Evolutionary conservation across 1,140 invertebrate species (phyloP).

Genomic region (Papilio xuthus): DNA sequence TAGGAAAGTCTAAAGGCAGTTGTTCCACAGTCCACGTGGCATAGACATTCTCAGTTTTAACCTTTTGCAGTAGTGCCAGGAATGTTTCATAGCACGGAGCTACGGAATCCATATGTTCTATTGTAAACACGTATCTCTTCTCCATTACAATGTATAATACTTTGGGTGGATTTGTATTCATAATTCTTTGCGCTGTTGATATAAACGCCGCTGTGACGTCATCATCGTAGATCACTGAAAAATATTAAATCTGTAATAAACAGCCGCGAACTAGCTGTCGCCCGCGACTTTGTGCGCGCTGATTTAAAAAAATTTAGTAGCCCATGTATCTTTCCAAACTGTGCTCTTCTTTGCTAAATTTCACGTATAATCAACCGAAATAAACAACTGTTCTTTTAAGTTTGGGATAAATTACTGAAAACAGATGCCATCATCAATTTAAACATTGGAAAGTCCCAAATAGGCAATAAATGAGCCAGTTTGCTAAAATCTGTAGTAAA

Average conservation of each 20-base stretch:
- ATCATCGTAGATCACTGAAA: constrained; percentile 93
- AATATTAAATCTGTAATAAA: not conserved
- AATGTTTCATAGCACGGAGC: constrained; percentile 94
- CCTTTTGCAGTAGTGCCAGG: constrained; percentile 82
- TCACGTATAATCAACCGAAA: too few relatives aligned
- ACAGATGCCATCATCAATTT: too few relatives aligned
- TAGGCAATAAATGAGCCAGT: too few relatives aligned
- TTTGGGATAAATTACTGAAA: too few relatives aligned
- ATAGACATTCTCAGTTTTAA: constrained; percentile 73
- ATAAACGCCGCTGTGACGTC: constrained; percentile 92
- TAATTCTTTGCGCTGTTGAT: constrained; percentile 86
- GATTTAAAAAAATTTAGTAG: too few relatives aligned
- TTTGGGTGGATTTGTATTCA: constrained; percentile 83
- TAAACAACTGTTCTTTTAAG: too few relatives aligned
- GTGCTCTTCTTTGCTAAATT: too few relatives aligned
- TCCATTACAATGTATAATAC: constrained; percentile 90
- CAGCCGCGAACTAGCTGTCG: too few relatives aligned
- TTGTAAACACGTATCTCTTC: constrained; percentile 93
- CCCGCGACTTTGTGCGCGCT: too few relatives aligned
- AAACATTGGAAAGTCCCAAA: too few relatives aligned
- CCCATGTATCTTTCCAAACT: too few relatives aligned
- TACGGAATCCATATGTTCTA: constrained; percentile 88
- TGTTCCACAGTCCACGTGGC: constrained; percentile 84
- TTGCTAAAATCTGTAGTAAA: too few relatives aligned
- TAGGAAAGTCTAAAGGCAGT: constrained; percentile 87